Conservation (phyloP, 2,888 invertebrate species). For the Metallyticus violacea region DNA sequence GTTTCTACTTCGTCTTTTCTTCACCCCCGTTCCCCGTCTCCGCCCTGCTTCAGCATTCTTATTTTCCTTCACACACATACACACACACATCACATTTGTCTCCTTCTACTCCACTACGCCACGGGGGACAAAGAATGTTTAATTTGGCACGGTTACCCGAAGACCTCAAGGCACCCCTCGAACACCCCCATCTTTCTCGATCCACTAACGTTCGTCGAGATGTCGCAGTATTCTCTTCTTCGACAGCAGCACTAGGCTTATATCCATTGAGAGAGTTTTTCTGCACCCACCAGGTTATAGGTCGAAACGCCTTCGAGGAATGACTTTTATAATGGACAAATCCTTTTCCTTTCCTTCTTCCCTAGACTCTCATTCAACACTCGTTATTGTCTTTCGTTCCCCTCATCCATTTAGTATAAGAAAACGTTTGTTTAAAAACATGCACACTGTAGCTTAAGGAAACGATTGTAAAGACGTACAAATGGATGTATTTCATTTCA, state of each 20-base stretch:
- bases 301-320: background rate
- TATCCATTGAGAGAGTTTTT: background rate
- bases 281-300: background rate
- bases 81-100: conserved; percentile 18
- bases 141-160: conserved; percentile 32
- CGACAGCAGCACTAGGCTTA: background rate
- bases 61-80: background rate
- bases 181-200: background rate
- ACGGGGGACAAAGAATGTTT: conserved; percentile 31
- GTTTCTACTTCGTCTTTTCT: background rate
- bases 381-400: too few relatives aligned
- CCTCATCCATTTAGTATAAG: too few relatives aligned
- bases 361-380: too few relatives aligned
- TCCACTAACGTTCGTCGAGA: background rate
- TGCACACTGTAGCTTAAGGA: too few relatives aligned
- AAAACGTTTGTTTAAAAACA: too few relatives aligned
- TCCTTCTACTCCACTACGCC: conserved; percentile 14
- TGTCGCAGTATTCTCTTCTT: background rate
- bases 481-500: too few relatives aligned
- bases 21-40: background rate
- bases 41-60: background rate
- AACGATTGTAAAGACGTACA: too few relatives aligned
- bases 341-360: too few relatives aligned
- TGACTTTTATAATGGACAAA: background rate
- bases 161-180: background rate